These are phyloP conservation scores for Liodrosophila aerea DNA, from an alignment of 2,888 invertebrate species.

Conservation along the genomic window DNA sequence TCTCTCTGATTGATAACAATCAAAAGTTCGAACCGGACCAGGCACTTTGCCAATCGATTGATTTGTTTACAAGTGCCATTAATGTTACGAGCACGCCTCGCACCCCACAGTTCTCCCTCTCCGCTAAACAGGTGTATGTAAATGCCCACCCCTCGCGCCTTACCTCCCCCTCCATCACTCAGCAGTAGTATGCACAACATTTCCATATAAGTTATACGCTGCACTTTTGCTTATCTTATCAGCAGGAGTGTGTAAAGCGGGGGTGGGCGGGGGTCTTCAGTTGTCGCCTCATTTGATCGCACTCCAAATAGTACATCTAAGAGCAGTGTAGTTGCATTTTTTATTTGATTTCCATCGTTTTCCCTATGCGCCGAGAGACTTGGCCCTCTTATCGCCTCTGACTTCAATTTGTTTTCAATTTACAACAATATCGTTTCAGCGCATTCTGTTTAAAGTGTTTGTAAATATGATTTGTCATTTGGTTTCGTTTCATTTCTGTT, in stretches of 20 bases:
- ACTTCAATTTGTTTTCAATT: conserved; percentile 78
- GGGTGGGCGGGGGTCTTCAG: too few species aligned
- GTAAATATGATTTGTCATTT: conserved; percentile 61
- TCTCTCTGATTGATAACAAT: conserved; percentile 63
- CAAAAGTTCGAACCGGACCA: conserved; percentile 29
- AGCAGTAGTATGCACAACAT: conserved; percentile 31
- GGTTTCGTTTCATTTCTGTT: conserved; percentile 40
- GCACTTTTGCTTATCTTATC: conserved; percentile 56
- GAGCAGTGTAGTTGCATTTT: conserved; percentile 50
- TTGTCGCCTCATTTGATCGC: neutral
- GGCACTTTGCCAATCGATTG: conserved; percentile 69
- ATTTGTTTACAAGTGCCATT: conserved; percentile 74
- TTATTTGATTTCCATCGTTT: conserved; percentile 62
- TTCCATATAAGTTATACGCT: conserved; percentile 37
- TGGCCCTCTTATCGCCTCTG: conserved; percentile 61
- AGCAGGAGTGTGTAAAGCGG: too few species aligned
- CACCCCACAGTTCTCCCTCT: too few species aligned
- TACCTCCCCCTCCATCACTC: conserved; percentile 11
- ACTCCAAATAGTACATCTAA: conserved; percentile 9
- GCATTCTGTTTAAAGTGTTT: conserved; percentile 38
- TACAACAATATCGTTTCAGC: conserved; percentile 69
- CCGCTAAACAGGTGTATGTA: conserved; percentile 57
- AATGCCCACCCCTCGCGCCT: conserved; percentile 50
- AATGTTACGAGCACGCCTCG: conserved; percentile 35
- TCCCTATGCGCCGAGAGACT: too few species aligned